phyloP scores from a whole-genome alignment of 2,797 vertebrate genomes.

The Melanotaenia maccullochi region DNA sequence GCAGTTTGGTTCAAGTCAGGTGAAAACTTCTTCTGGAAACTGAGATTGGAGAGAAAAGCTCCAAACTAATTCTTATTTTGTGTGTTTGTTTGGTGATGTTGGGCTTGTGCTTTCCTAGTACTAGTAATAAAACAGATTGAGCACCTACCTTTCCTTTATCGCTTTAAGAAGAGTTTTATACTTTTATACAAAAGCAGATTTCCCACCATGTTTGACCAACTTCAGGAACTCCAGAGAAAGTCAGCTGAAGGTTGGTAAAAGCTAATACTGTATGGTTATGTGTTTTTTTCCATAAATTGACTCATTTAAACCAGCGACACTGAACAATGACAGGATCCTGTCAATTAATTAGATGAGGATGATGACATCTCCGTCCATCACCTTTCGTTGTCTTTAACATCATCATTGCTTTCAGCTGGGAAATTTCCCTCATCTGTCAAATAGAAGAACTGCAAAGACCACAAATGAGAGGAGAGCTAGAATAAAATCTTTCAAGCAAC shows the following conservation, averaged over 20 bases:
- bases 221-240: conserved; percentile 19
- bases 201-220: not conserved
- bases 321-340: conserved; percentile 58
- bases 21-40: not conserved
- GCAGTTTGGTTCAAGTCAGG: not conserved
- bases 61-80: not conserved
- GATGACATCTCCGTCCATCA: conserved; percentile 72
- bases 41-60: not conserved
- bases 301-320: conserved; percentile 43
- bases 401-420: conserved; percentile 61
- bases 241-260: conserved; percentile 23
- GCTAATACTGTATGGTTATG: conserved; percentile 32
- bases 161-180: not conserved
- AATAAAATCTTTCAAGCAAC: conserved; percentile 65
- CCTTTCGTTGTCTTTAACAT: conserved; percentile 60
- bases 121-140: not conserved
- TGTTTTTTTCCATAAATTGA: conserved; percentile 44
- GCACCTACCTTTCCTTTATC: not conserved
- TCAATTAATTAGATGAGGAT: conserved; percentile 72
- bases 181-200: not conserved
- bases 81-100: not conserved
- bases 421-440: conserved; percentile 70
- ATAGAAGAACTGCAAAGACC: conserved; percentile 57
- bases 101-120: not conserved
- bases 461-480: conserved; percentile 52